A percentile compares a stretch with the other conserved stretches of the same genome.
These are phyloP conservation scores for Corythornis vintsioides DNA, from an alignment of 2,113 vertebrate genomes.

Conservation along the genomic window DNA sequence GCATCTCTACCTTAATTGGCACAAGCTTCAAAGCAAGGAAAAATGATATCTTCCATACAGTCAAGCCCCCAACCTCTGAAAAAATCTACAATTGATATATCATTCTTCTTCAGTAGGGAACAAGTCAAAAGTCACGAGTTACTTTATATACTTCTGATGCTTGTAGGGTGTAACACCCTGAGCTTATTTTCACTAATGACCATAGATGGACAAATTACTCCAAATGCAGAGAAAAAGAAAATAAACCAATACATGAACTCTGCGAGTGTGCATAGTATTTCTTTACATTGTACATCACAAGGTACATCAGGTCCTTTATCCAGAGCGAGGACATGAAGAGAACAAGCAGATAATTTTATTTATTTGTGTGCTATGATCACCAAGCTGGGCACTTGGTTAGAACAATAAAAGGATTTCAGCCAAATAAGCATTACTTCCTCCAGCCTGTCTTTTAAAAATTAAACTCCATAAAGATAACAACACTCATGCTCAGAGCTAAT, in stretches of 20 bases:
- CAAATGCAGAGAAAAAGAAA: not conserved
- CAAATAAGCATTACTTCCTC: conserved; percentile 55
- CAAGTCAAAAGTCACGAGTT: not conserved
- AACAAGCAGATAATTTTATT: not conserved
- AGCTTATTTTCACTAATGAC: not conserved
- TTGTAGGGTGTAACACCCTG: not conserved
- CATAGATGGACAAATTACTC: not conserved
- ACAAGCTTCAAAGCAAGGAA: not conserved
- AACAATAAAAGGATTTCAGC: conserved; percentile 61
- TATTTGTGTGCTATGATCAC: not conserved
- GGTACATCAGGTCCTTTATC: not conserved
- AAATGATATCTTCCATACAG: not conserved
- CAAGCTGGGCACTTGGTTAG: not conserved
- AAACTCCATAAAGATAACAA: conserved; percentile 37
- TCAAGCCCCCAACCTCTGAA: not conserved
- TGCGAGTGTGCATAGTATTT: not conserved
- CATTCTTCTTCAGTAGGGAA: not conserved
- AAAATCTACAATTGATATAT: not conserved
- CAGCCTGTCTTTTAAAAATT: conserved; percentile 30
- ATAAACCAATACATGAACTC: not conserved
- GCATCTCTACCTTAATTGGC: not conserved
- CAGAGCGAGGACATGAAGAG: not conserved
- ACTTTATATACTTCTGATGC: not conserved
- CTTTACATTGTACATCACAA: not conserved
- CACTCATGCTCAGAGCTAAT: conserved; percentile 15